Base-by-base conservation (phyloP, 2,888 invertebrate genomes). In the Dicyrtoma fusca region DNA sequence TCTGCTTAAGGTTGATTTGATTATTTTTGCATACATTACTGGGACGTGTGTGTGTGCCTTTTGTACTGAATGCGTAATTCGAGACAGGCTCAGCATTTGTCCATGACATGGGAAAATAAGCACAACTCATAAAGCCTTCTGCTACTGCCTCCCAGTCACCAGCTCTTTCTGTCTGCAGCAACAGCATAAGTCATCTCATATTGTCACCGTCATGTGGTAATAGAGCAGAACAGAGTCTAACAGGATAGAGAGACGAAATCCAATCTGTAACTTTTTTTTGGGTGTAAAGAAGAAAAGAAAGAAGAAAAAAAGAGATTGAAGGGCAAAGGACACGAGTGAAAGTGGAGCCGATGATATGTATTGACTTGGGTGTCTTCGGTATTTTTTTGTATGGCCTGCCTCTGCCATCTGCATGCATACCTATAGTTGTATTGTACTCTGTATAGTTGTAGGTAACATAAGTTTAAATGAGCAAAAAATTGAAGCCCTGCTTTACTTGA, bases 191-290 rank as follows among this genome's bases (percentile, higher is more conserved):
- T 57, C 57, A 25, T 25, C 25, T 57, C 57, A 57, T 57, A 57
- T 57, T 25, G 26, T 49, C 14, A 21, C 14, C 11, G 25, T 26
- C 23, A 57, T 25, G n/a, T n/a, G 25, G 57, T 25, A 49, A 49
- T 13, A 49, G 49, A 49, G 14, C 14, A 6, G 14, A n/a, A n/a
- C 17, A n/a, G 49, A 49, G 13, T 61, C 34, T 17, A 61, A 17
- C 14, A 42, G 25, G 34, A 17, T 23, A 26, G 34, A 23, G 26
- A 11, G 26, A 64, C 19, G 25, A 49, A 49, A 64, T 64, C 64
- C 64, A 64, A 64, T 64, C 49, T 57, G 47, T 64, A 64, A 47
- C 64, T 64, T 19, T 34, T 34, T 34, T 53, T 21, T 53, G 53
- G 11, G 21, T 11, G 21, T 53, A 53, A 17, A 21, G 21, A 21